Evolutionary conservation across 2,797 vertebrate species (phyloP), one percentile per base, ranked within the genome.

Genomic region (Cynodonichthys magdalenae): DNA sequence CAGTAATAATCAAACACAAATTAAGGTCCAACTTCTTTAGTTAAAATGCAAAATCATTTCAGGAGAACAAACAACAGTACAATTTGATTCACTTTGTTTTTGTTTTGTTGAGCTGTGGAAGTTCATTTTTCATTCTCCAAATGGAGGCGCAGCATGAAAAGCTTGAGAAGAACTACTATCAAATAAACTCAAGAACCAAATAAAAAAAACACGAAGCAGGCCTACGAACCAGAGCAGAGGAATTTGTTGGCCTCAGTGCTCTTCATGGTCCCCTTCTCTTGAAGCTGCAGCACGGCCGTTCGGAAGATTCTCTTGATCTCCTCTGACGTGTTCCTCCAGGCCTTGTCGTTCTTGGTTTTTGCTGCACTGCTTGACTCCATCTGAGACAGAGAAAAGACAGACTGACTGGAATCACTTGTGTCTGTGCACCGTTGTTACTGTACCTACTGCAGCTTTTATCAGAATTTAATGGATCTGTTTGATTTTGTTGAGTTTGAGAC

Each of bases 281-380:
- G 93, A 15, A 99, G 92, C 84, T 95, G 90, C 82, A 97, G 94
- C 82, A 98, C 97, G 3, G 98, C 91, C 24, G 95, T 94, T 71
- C 96, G 94, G 87, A 99, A 96, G 90, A 98, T 95, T 81, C 88
- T 94, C 92, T 99, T 99, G 87, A 99, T 97, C 84, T 99, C 98
- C 86, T 98, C 96, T 44, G 96, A 95, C 92, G 97, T 90, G 36
- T 94, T 95, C 89, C 94, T 94, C 98, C 98, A 99, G 75, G 95
- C 95, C 86, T 92, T 96, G 89, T 96, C 95, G 54, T 92, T 95
- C 85, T 94, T 84, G 70, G 94, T 87, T 80, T 92, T 96, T 71
- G 93, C 90, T 63, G 83, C 92, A 75, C 86, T 93, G 90, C 95
- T 92, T 46, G 95, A 92, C 87, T 97, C 96, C 92, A 94, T 95